Evolutionary conservation across 2,888 invertebrate species (phyloP), one percentile per base, ranked within the genome.

Genomic region (Sepiola atlantica): DNA sequence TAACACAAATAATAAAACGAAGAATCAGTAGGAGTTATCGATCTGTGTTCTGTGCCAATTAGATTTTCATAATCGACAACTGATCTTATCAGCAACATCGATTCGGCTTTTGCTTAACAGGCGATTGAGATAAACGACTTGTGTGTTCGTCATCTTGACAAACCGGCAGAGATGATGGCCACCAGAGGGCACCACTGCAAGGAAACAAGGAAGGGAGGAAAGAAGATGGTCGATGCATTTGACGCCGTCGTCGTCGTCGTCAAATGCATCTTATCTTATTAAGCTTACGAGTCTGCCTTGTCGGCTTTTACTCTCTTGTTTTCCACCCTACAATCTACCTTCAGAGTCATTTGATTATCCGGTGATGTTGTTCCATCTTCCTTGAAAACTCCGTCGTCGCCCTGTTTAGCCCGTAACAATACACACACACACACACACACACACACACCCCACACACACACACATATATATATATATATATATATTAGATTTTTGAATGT

Each of bases 11-110:
- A 21, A 61, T 61, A 21, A 61, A 8, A 77, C n/a, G n/a, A 77
- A 77, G n/a, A 77, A 77, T 77, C 2, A 18, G 16, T 1, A n/a
- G 2, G 77, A n/a, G 32, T n/a, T 77, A 77, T 77, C 77, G 77
- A 77, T 77, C n/a, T 8, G n/a, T 77, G 32, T n/a, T 45, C n/a
- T 77, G 77, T 77, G n/a, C n/a, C 77, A 77, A 77, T 77, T 77
- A 77, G 77, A 77, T 77, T 77, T 77, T 77, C 77, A n/a, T 77
- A 77, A 77, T 77, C 77, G 77, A 77, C 77, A 77, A n/a, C 77
- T 3, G 77, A 77, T 77, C 77, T 77, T 77, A 77, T 77, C 77
- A n/a, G n/a, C n/a, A 32, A n/a, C 77, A 77, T 77, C 77, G 77
- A 77, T 77, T n/a, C 77, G n/a, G 77, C n/a, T 77, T 32, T 77